A percentile compares a stretch with the other conserved stretches of the same genome.
phyloP scores from a whole-genome alignment of 2,888 invertebrate genomes.

The Folsomia manolachei region DNA sequence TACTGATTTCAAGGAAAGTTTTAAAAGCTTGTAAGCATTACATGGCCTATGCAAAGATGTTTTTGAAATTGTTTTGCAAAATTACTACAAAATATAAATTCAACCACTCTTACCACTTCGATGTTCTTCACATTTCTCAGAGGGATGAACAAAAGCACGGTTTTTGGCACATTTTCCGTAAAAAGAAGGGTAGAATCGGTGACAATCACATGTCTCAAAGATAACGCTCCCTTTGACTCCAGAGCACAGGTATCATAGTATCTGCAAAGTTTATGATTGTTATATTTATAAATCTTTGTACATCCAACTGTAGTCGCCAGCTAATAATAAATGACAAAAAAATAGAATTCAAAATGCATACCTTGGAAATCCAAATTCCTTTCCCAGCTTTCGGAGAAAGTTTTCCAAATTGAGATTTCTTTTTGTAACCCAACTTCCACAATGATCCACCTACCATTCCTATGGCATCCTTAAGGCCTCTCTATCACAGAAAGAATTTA shows the following conservation, averaged over 20 bases:
- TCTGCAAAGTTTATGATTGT: no score
- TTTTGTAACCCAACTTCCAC: constrained; percentile 39
- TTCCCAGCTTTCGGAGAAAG: constrained; percentile 45
- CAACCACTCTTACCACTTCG: constrained; percentile 40
- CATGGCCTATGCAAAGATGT: not conserved
- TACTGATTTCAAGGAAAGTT: not conserved
- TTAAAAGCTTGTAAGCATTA: not conserved
- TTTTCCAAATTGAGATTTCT: constrained; percentile 48
- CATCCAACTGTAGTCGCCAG: not conserved
- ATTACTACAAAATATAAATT: not conserved
- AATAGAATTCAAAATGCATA: constrained; percentile 13
- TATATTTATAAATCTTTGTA: no score
- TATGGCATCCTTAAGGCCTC: not conserved
- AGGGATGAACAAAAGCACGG: constrained; percentile 35
- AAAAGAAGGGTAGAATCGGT: constrained; percentile 42
- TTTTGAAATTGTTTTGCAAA: no score
- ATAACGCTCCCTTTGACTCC: constrained; percentile 42
- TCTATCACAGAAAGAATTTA: no score
- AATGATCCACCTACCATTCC: constrained; percentile 29
- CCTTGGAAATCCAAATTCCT: constrained; percentile 42
- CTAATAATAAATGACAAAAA: not conserved
- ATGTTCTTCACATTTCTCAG: constrained; percentile 41
- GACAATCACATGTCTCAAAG: constrained; percentile 38
- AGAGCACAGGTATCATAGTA: constrained; percentile 50
- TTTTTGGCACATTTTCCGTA: constrained; percentile 49